Evolutionary conservation across 2,797 vertebrate species (phyloP), one percentile per base, ranked within the genome.

Genomic region (Knipowitschia caucasica): DNA sequence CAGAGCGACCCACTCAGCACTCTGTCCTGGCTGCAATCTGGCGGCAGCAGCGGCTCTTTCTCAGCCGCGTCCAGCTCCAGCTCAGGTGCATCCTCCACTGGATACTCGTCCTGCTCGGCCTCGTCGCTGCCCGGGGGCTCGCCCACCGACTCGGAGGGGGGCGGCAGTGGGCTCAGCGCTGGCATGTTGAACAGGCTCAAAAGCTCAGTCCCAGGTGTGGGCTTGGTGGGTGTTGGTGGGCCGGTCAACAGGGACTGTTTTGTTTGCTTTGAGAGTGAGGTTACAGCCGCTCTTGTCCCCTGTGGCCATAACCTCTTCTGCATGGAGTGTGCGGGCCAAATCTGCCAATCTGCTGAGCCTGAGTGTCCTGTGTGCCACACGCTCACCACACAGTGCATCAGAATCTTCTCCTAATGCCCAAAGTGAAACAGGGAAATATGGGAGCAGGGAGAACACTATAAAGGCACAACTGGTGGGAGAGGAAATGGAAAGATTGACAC

Each of bases 301-400:
- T 98, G 96, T 4, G 95, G 95, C 63, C 96, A 99, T 89, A 99
- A 98, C 86, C 93, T 98, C 56, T 98, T 98, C 90, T 98, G 96
- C 90, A 98, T 98, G 96, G 96, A 98, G 76, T 99, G 96, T 0
- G 96, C 96, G 0, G 92, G 93, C 59, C 93, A 94, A 62, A 98
- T 99, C 86, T 98, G 95, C 43, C 93, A 94, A 83, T 92, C 91
- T 1, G 82, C 90, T 0, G 91, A 96, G 64, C 91, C 95, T 0
- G 91, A 95, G 86, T 98, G 95, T 53, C 96, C 96, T 0, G 95
- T 94, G 45, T 98, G 96, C 88, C 95, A 93, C 85, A 89, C 92
- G 9, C 92, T 93, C 0, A 92, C 93, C 80, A 98, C 95, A 24
- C 96, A 98, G 86, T 95, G 95, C 91, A 98, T 99, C 76, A 95